Percentiles rank a stretch among this genome's conserved stretches.
Evolutionary conservation across 2,113 vertebrate genomes (phyloP).

Genomic region (Beaufortia kweichowensis): DNA sequence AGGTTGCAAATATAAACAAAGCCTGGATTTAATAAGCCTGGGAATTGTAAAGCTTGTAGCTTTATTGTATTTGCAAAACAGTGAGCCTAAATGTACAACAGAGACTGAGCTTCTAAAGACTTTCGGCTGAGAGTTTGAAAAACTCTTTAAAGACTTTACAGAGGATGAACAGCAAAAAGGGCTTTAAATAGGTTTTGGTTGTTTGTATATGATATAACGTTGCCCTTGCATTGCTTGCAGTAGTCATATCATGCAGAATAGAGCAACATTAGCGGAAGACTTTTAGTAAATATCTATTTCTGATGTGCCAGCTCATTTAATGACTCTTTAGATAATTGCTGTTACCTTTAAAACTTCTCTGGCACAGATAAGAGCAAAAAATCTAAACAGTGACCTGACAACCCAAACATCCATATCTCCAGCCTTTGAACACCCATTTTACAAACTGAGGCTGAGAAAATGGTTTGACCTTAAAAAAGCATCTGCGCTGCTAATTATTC

Average conservation of each 20-base stretch:
- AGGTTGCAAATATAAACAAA: constrained; percentile 24
- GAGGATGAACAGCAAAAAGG: not conserved
- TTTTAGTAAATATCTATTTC: not conserved
- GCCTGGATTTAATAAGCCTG: constrained; percentile 34
- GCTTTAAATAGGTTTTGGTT: constrained; percentile 4
- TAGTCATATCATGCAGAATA: not conserved
- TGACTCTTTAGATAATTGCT: not conserved
- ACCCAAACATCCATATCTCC: not conserved
- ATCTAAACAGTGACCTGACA: not conserved
- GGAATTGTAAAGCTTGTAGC: constrained; percentile 25
- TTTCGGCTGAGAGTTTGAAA: not conserved
- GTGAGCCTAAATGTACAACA: not conserved
- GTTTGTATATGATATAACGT: too few relatives aligned
- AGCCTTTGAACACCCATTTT: not conserved
- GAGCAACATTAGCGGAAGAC: not conserved
- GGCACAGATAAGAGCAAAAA: not conserved
- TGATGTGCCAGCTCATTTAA: not conserved
- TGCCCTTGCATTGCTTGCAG: too few relatives aligned
- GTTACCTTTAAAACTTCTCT: not conserved
- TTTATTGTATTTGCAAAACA: constrained; percentile 27
- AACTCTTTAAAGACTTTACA: not conserved
- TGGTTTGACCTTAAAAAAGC: not conserved
- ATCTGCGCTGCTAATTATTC: not conserved
- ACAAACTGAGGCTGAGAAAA: not conserved
- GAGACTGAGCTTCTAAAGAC: constrained; percentile 1